Evolutionary conservation across 2,797 vertebrate species (phyloP).

Genomic region (Smutsia gigantea): DNA sequence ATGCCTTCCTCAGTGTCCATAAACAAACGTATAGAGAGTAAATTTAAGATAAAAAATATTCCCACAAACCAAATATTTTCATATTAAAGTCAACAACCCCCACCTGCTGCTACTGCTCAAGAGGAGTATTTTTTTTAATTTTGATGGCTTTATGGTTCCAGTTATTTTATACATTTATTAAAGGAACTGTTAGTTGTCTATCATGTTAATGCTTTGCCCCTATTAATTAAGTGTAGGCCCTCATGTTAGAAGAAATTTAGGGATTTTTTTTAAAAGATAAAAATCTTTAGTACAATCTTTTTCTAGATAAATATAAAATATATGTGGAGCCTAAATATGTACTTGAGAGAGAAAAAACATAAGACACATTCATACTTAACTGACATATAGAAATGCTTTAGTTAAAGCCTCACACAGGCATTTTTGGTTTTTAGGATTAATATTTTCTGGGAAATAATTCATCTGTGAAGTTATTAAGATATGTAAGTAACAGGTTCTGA

Average conservation of each 20-base stretch:
- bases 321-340: neutral
- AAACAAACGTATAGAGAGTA: neutral
- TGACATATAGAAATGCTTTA: slow-evolving; percentile 22
- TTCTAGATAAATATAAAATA: neutral
- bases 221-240: neutral
- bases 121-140: neutral
- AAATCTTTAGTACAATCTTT: neutral
- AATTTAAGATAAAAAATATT: neutral
- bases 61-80: neutral
- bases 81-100: neutral
- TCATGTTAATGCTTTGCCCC: neutral
- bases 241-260: neutral
- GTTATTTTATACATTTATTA: neutral
- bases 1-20: neutral
- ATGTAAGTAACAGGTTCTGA: neutral
- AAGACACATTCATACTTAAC: neutral
- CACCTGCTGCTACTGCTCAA: neutral
- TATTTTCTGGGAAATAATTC: neutral
- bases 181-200: neutral
- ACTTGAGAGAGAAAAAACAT: neutral
- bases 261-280: neutral
- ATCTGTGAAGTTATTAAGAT: slow-evolving; percentile 18
- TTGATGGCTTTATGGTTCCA: neutral
- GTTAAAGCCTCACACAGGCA: neutral
- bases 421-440: neutral